phyloP scores from a whole-genome alignment of 64 coral and sea anemone species.

The Actinia tenebrosa region DNA sequence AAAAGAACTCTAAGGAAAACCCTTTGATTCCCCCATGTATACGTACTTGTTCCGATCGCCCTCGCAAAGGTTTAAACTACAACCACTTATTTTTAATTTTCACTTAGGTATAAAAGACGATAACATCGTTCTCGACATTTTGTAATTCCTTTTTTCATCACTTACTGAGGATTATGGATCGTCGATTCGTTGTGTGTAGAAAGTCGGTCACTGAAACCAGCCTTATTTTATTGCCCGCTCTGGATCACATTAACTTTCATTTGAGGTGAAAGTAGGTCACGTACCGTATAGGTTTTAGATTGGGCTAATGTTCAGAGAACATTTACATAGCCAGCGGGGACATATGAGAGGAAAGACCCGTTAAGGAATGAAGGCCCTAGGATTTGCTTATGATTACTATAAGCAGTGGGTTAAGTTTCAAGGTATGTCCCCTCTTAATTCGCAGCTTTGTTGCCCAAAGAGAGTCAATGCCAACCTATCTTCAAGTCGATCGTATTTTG shows the following conservation, averaged over 20 bases:
- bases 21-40: too few species aligned
- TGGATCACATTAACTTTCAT: background rate
- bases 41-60: too few species aligned
- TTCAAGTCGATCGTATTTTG: background rate
- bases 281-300: too few species aligned
- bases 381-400: background rate
- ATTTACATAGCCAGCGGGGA: too few species aligned
- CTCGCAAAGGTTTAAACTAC: background rate
- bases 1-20: too few species aligned
- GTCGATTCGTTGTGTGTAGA: background rate
- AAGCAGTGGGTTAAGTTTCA: background rate
- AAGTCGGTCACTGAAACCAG: background rate
- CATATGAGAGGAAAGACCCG: too few species aligned
- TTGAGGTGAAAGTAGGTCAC: too few species aligned
- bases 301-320: too few species aligned
- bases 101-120: background rate
- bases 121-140: background rate
- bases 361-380: too few species aligned
- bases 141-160: background rate
- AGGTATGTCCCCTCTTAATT: background rate
- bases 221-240: background rate
- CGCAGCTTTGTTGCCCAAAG: background rate
- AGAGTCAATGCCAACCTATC: background rate
- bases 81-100: too few species aligned
- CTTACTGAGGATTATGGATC: background rate